These are phyloP conservation scores for Steinernema khuongi DNA, from an alignment of 1,140 invertebrate genomes.

Conservation along the genomic window DNA sequence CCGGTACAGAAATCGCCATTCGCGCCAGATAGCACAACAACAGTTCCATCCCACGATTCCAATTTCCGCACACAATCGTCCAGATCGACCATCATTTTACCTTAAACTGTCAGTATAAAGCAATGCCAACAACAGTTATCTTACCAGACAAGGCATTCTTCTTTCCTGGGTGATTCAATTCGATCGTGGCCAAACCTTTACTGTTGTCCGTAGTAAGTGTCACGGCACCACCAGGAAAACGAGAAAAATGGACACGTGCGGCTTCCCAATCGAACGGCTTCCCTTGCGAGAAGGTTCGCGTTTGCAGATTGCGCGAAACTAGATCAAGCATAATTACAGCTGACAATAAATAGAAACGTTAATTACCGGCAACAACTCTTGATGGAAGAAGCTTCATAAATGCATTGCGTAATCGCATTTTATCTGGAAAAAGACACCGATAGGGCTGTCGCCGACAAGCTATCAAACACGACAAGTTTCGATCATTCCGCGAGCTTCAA, in stretches of 20 bases:
- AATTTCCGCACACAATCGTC: not conserved
- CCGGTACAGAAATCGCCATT: conserved; percentile 20
- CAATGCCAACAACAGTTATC: not conserved
- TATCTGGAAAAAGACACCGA: no score
- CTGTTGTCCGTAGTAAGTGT: conserved; percentile 6
- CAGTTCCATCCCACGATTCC: conserved; percentile 19
- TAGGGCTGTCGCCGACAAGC: no score
- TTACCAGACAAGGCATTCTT: conserved; percentile 24
- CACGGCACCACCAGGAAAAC: conserved; percentile 17
- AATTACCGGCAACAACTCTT: no score
- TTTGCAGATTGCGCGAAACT: no score
- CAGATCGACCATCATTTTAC: conserved; percentile 18
- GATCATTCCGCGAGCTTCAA: not conserved
- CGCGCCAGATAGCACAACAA: conserved; percentile 13
- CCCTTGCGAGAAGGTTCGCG: not conserved
- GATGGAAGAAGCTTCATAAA: no score
- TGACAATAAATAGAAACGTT: no score
- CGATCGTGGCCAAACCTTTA: not conserved
- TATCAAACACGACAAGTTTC: not conserved
- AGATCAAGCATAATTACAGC: no score
- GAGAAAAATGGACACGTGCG: not conserved
- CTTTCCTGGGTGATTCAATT: conserved; percentile 3
- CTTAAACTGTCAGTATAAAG: not conserved
- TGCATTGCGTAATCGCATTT: no score
- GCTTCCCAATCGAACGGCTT: not conserved